Percentiles rank a stretch among this genome's conserved stretches.
Conservation (phyloP, 1,140 invertebrate genomes). For the Drosophila tropicalis region DNA sequence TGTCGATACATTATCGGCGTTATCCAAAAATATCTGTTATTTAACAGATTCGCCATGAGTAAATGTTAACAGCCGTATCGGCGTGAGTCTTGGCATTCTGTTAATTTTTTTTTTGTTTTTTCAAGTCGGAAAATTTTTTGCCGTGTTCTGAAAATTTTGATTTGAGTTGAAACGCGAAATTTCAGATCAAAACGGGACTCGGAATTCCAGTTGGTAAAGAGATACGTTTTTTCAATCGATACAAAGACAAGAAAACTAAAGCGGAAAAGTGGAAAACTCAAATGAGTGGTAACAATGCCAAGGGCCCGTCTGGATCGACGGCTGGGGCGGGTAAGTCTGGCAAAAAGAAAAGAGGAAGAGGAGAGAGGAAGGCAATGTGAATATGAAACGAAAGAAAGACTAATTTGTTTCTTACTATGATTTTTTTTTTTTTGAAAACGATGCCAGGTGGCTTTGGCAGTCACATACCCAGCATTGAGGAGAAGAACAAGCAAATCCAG, state of each 20-base stretch:
- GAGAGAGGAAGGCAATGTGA: too few relatives aligned
- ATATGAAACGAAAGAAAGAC: too few relatives aligned
- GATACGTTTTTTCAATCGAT: too few relatives aligned
- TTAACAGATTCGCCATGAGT: too few relatives aligned
- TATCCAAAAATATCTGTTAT: too few relatives aligned
- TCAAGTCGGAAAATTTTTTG: not conserved
- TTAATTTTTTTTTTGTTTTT: not conserved
- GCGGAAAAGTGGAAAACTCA: not conserved
- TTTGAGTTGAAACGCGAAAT: not conserved
- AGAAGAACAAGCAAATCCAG: conserved; percentile 69
- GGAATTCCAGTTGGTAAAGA: too few relatives aligned
- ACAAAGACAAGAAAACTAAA: not conserved
- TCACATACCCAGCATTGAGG: conserved; percentile 54
- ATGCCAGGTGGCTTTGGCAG: conserved; percentile 36
- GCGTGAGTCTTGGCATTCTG: conserved; percentile 1
- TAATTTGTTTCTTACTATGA: not conserved
- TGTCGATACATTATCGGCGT: too few relatives aligned
- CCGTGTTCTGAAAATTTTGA: not conserved
- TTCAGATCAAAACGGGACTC: not conserved
- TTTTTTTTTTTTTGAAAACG: not conserved
- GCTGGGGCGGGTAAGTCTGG: conserved; percentile 6
- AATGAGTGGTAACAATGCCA: conserved; percentile 23
- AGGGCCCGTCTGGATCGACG: not conserved
- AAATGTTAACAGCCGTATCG: too few relatives aligned
- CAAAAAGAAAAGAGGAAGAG: not conserved